Evolutionary conservation across 2,888 invertebrate genomes (phyloP), one percentile per base, ranked within the genome.

Genomic region (Temnothorax unifasciatus): DNA sequence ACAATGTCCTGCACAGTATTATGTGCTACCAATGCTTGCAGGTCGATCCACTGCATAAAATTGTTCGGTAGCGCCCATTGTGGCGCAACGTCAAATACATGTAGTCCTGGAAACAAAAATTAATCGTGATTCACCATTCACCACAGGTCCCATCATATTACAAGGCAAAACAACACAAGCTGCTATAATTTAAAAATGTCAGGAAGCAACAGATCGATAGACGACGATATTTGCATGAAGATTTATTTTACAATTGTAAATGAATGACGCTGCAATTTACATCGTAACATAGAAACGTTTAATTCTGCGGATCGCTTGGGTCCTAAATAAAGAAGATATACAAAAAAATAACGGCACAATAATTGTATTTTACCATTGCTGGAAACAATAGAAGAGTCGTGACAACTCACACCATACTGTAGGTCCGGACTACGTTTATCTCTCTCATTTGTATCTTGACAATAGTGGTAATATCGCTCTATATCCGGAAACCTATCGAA

Each of bases 11-110:
- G 85, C 71, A 86, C 76, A 57, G 90, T 88, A 86, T 91, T 90
- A 79, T 88, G 89, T 91, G 93, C 90, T 94, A 94, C 89, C 90
- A 93, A 90, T 87, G 92, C 91, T 89, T 91, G 91, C 82, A 88
- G 88, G 88, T 92, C 87, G 82, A 90, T 88, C 93, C 92, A 92
- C 88, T 91, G 91, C 87, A 91, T 87, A 88, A 90, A 90, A 92
- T 89, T 89, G 84, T 92, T 89, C 90, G 92, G 90, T 85, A 92
- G 92, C 92, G 93, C 94, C 94, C 94, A 93, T 91, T 91, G 89
- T 86, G 94, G 92, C 92, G 93, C 92, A 88, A 91, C 91, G 92
- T 89, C 92, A 92, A 91, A 86, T 91, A 91, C 85, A 83, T 90
- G 88, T 88, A 91, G 88, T 91, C 94, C 94, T 94, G 88, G 8